These are phyloP conservation scores for Todiramphus chloris DNA, from an alignment of 2,113 vertebrate genomes.

Conservation along the genomic window DNA sequence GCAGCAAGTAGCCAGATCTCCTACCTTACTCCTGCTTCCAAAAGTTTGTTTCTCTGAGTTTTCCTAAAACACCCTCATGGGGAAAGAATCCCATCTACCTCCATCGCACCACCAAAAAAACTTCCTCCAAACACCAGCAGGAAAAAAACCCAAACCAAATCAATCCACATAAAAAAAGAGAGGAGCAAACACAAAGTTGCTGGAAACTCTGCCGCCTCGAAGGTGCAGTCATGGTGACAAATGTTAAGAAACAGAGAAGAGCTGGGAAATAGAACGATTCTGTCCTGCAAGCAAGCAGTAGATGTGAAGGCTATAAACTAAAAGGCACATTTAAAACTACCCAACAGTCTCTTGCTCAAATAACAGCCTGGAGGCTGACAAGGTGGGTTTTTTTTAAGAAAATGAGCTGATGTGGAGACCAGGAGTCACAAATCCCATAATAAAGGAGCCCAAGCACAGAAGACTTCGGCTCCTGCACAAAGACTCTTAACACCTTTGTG, in stretches of 20 bases:
- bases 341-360: constrained; percentile 21
- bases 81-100: not conserved
- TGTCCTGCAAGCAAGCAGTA: not conserved
- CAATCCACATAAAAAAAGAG: not conserved
- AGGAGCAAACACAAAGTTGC: not conserved
- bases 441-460: constrained; percentile 12
- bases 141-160: not conserved
- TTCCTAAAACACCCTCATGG: not conserved
- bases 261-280: not conserved
- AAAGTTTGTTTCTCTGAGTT: not conserved
- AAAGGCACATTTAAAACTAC: not conserved
- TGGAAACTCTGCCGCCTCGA: not conserved
- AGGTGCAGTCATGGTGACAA: not conserved
- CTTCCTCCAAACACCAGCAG: not conserved
- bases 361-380: constrained; percentile 29
- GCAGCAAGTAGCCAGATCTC: not conserved
- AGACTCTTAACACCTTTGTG: constrained; percentile 43
- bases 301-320: not conserved
- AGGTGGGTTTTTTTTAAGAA: not conserved
- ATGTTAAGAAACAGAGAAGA: not conserved
- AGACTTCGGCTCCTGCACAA: not conserved
- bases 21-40: not conserved
- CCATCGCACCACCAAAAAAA: not conserved
- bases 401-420: constrained; percentile 3
- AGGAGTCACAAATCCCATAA: constrained; percentile 27